Evolutionary conservation across 2,113 vertebrate species (phyloP), one percentile per base, ranked within the genome.

Genomic region (Seriola dumerili): DNA sequence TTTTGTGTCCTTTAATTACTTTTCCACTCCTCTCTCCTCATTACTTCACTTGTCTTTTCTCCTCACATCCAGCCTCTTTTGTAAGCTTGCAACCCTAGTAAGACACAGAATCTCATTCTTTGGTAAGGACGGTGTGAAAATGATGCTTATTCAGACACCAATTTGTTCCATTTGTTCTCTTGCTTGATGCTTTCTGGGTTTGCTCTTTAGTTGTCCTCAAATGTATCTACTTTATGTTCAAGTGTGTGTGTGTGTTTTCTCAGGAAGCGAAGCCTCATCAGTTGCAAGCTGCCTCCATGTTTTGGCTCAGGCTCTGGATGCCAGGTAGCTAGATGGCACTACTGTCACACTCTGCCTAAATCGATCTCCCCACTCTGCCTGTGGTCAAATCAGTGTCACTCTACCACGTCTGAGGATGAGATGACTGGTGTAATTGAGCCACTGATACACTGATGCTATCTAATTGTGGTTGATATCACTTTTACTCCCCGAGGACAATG

Each of bases 271-370:
- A 91, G 95, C 95, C 25, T 94, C 96, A 0, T 96, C 96, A 58
- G 95, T 98, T 85, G 95, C 96, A 83, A 98, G 96, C 94, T 98
- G 97, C 90, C 97, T 99, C 84, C 95, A 96, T 80, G 96, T 96
- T 85, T 89, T 99, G 95, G 97, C 97, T 63, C 96, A 97, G 86
- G 96, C 97, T 54, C 94, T 99, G 93, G 97, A 99, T 95, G 96
- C 95, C 0, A 98, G 97, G 98, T 99, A 97, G 87, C 88, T 93
- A 80, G 61, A 76, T 74, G 72, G 62, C 88, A 83, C 81, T 83
- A 58, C 78, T 70, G 62, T 71, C 77, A 83, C 81, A 80, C 50
- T 72, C 55, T 68, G 76, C 61, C 66, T 42, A n/a, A 81, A 78
- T 78, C 5, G 4, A 80, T 87, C 29, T 74, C 40, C 55, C 69